Evolutionary conservation across 2,113 vertebrate genomes (phyloP).

Genomic region (Labrus mixtus): DNA sequence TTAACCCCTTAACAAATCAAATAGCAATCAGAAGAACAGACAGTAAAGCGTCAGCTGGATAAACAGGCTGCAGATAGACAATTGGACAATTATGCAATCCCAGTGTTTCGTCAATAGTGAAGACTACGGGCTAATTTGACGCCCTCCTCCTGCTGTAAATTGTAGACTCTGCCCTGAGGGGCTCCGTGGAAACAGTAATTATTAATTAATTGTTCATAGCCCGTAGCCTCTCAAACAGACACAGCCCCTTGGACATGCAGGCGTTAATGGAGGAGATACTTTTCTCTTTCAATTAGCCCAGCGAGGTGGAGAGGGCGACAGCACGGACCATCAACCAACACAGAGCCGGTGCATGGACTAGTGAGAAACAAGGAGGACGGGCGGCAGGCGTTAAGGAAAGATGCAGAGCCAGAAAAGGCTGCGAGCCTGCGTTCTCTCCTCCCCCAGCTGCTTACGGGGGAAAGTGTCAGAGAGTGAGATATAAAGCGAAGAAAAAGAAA

Average conservation of each 20-base stretch:
- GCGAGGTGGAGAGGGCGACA: slow-evolving; percentile 55
- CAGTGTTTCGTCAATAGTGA: slow-evolving; percentile 26
- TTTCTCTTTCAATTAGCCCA: slow-evolving; percentile 74
- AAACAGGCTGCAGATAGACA: not conserved
- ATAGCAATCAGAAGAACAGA: not conserved
- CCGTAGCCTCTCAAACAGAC: slow-evolving; percentile 53
- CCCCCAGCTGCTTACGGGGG: not conserved
- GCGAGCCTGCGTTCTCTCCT: not conserved
- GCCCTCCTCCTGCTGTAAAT: slow-evolving; percentile 54
- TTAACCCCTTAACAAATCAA: not conserved
- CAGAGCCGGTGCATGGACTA: slow-evolving; percentile 27
- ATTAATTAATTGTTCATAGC: slow-evolving; percentile 75
- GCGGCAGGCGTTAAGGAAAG: not conserved
- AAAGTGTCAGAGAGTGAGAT: not conserved
- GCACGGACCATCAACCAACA: slow-evolving; percentile 58
- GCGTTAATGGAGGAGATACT: slow-evolving; percentile 42
- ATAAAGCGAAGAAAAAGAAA: slow-evolving; percentile 12
- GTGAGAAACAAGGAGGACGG: slow-evolving; percentile 24
- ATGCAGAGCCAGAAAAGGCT: slow-evolving; percentile 1
- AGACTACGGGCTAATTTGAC: slow-evolving; percentile 23
- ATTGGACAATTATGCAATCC: not conserved
- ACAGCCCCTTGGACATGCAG: slow-evolving; percentile 52
- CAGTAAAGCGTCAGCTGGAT: not conserved
- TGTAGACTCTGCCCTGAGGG: slow-evolving; percentile 26
- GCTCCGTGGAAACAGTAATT: slow-evolving; percentile 50